phyloP scores from a whole-genome alignment of 2,797 vertebrate species.

The Trachurus trachurus region DNA sequence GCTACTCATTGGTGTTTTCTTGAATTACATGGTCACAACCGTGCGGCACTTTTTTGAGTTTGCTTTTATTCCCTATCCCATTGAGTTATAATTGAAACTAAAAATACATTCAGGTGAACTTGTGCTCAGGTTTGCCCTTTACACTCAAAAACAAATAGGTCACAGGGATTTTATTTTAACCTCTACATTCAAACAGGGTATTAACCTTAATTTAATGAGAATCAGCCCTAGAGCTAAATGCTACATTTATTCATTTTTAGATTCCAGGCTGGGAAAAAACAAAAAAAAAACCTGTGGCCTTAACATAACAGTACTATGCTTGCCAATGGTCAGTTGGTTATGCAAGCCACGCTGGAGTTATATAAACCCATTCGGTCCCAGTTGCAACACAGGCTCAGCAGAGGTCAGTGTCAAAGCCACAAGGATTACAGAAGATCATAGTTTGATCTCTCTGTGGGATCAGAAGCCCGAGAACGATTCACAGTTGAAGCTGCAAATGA shows the following conservation, averaged over 20 bases:
- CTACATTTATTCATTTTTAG: slow-evolving; percentile 28
- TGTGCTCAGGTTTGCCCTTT: slow-evolving; percentile 23
- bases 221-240: slow-evolving; percentile 14
- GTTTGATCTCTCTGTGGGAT: slow-evolving; percentile 39
- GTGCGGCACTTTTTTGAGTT: background rate
- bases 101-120: background rate
- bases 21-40: background rate
- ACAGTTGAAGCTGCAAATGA: background rate
- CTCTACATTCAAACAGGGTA: slow-evolving; percentile 8
- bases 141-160: slow-evolving; percentile 25
- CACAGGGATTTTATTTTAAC: slow-evolving; percentile 33
- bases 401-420: slow-evolving; percentile 32
- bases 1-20: background rate
- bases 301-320: slow-evolving; percentile 6
- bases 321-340: slow-evolving; percentile 52
- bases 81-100: background rate
- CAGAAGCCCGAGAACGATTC: slow-evolving; percentile 22
- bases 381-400: slow-evolving; percentile 38
- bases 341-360: slow-evolving; percentile 56
- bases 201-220: slow-evolving; percentile 42
- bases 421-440: slow-evolving; percentile 62
- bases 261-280: slow-evolving; percentile 21
- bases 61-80: background rate
- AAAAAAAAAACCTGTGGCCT: slow-evolving; percentile 13
- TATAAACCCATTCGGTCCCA: slow-evolving; percentile 48